Evolutionary conservation across 2,888 invertebrate genomes (phyloP), one percentile per base, ranked within the genome.

Genomic region (Aelia acuminata): DNA sequence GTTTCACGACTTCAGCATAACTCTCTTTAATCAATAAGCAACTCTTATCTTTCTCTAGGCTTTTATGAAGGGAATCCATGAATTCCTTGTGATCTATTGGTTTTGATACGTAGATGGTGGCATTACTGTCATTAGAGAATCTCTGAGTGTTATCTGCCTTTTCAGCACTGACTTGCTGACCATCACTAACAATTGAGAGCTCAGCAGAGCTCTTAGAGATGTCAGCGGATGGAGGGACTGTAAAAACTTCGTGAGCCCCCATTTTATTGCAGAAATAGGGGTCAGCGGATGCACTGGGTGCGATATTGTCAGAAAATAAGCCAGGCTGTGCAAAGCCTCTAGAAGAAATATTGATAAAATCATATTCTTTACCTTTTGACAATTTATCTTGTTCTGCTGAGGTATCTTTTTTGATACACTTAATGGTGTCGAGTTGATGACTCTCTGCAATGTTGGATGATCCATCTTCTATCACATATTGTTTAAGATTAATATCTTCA

Each of bases 251-350:
- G 53, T 87, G 87, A 70, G 35, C 57, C 48, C 63, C 87, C 43
- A 43, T 87, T 87, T 87, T 63, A 43, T 87, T 13, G 39, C 47
- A 70, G 48, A 87, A 87, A 87, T n/a, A 43, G 87, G 87, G 87
- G 63, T 39, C 87, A 63, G 87, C 13, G 57, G 57, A 20, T 80
- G 80, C 80, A 80, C 80, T n/a, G 1, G 80, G 80, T 80, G 80
- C 80, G 43, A 80, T 11, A 80, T 35, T 7, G 43, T 80, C 80
- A 43, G 80, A n/a, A n/a, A 47, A 13, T 43, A 80, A 80, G 80
- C 15, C 80, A 80, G 80, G 80, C 80, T 80, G 80, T 43, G n/a
- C 18, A 15, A 80, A 80, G 22, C 3, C 2, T 4, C 13, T 26
- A 26, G 13, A n/a, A 57, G 43, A 47, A 70, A 35, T 31, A 70